A percentile compares a stretch with the other conserved stretches of the same genome.
phyloP scores from a whole-genome alignment of 2,797 vertebrate species.

The Lepilemur ruficaudatus region DNA sequence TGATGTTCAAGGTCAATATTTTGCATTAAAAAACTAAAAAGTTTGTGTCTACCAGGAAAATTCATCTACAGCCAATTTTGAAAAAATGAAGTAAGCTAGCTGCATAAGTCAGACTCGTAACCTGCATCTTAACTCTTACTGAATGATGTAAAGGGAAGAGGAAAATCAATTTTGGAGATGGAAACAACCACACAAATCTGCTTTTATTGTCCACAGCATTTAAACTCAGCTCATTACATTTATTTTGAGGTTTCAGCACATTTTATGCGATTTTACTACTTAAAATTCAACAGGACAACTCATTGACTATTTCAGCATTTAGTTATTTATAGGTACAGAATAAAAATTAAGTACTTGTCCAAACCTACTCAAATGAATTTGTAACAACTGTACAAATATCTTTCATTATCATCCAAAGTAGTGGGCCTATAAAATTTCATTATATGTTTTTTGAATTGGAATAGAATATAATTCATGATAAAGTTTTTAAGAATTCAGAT shows the following conservation, averaged over 20 bases:
- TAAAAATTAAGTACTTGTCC: slow-evolving; percentile 11
- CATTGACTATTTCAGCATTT: background rate
- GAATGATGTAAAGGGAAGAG: background rate
- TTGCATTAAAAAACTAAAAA: background rate
- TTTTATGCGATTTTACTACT: background rate
- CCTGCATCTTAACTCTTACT: background rate
- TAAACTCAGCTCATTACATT: background rate
- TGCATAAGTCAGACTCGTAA: background rate
- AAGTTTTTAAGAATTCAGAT: slow-evolving; percentile 37
- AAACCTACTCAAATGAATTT: slow-evolving; percentile 8
- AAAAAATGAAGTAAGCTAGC: background rate
- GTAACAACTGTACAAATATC: background rate
- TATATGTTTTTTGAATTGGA: background rate
- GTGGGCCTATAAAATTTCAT: background rate
- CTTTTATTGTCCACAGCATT: background rate
- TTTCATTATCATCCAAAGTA: background rate
- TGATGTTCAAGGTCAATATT: background rate
- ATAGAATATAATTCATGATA: background rate
- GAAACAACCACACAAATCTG: background rate
- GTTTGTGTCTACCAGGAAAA: background rate
- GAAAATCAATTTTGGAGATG: background rate
- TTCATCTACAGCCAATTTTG: background rate
- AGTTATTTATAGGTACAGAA: background rate
- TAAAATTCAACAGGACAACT: slow-evolving; percentile 35
- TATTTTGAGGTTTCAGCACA: background rate